These are phyloP conservation scores for Siniperca knerii DNA, from an alignment of 2,113 vertebrate species.

Conservation along the genomic window DNA sequence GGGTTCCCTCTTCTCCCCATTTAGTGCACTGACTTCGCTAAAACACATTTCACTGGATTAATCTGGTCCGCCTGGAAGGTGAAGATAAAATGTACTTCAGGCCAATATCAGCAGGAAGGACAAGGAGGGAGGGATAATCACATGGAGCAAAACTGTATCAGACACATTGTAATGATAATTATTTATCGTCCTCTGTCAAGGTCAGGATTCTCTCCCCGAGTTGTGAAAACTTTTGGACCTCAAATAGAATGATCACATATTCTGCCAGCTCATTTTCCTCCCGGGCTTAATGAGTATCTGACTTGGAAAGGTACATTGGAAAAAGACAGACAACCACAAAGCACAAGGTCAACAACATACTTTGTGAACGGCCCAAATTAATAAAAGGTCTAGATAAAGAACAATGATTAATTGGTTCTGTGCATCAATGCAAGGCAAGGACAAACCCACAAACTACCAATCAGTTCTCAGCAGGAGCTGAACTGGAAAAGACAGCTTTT, in stretches of 20 bases:
- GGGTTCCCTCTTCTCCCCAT: conserved; percentile 56
- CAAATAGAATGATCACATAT: conserved; percentile 1
- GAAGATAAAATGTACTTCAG: conserved; percentile 79
- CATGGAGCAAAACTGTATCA: conserved; percentile 66
- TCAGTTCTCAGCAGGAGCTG: conserved; percentile 50
- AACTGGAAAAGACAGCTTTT: conserved; percentile 34
- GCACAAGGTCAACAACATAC: conserved; percentile 67
- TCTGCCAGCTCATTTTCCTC: conserved; percentile 8
- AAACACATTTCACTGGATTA: conserved; percentile 80
- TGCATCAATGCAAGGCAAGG: conserved; percentile 69
- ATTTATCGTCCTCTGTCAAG: conserved; percentile 71
- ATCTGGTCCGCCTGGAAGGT: conserved; percentile 80
- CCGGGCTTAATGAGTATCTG: conserved; percentile 31
- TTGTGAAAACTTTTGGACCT: conserved; percentile 52
- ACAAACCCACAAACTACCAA: conserved; percentile 56
- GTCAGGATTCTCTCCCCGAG: conserved; percentile 49
- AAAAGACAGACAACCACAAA: conserved; percentile 18
- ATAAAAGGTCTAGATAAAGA: conserved; percentile 78
- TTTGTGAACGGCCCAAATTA: conserved; percentile 60
- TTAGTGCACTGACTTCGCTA: conserved; percentile 72
- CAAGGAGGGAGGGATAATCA: conserved; percentile 65
- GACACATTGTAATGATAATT: conserved; percentile 73
- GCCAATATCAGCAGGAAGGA: conserved; percentile 72
- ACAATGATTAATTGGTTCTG: conserved; percentile 73
- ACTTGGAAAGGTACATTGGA: conserved; percentile 14